These are phyloP conservation scores for Molossus molossus DNA, from an alignment of 2,797 vertebrate genomes.

Conservation along the genomic window DNA sequence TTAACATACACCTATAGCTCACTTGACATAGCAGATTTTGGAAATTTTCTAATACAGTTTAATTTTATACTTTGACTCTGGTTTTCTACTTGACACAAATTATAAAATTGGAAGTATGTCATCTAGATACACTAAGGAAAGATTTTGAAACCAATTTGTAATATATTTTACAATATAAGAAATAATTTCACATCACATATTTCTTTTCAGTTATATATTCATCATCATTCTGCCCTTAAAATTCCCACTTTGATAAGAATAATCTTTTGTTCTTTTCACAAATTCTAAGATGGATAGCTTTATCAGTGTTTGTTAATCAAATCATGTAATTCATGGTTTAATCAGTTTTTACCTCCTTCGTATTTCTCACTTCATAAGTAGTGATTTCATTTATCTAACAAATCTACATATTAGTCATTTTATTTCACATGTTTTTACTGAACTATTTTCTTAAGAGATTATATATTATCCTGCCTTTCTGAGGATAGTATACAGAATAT, in stretches of 20 bases:
- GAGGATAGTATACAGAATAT: neutral
- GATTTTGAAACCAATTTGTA: slow-evolving; percentile 15
- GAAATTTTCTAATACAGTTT: slow-evolving; percentile 57
- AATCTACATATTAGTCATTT: neutral
- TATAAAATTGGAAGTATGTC: slow-evolving; percentile 39
- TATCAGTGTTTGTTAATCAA: slow-evolving; percentile 45
- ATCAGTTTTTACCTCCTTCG: neutral
- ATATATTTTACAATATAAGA: slow-evolving; percentile 33
- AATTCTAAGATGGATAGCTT: slow-evolving; percentile 42
- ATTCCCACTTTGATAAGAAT: slow-evolving; percentile 48
- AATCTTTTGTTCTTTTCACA: slow-evolving; percentile 27
- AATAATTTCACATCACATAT: slow-evolving; percentile 40
- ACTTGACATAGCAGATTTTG: neutral
- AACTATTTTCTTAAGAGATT: slow-evolving; percentile 57
- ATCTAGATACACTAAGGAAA: neutral
- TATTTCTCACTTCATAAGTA: slow-evolving; percentile 45
- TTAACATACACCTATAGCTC: slow-evolving; percentile 21
- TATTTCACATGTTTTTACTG: slow-evolving; percentile 60
- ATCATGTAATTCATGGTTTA: slow-evolving; percentile 9
- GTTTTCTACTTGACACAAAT: slow-evolving; percentile 44
- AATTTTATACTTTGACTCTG: slow-evolving; percentile 53
- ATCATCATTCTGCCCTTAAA: slow-evolving; percentile 28
- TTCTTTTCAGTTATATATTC: slow-evolving; percentile 47
- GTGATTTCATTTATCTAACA: slow-evolving; percentile 53
- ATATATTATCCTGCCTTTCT: slow-evolving; percentile 16